Conservation (phyloP, 1,140 invertebrate genomes). For the Oreohelix idahoensis region DNA sequence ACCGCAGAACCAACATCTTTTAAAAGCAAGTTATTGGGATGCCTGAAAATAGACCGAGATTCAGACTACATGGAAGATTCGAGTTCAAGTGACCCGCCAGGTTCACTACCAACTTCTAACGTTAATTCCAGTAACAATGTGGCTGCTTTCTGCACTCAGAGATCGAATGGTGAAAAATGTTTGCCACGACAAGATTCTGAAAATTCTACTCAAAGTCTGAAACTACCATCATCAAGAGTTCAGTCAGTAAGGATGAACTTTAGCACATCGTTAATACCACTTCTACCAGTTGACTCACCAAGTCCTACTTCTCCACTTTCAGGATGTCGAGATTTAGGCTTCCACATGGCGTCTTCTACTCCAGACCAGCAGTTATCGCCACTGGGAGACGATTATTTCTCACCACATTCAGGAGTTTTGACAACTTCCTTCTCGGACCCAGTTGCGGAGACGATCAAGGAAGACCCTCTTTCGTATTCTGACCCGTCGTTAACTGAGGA, state of each 20-base stretch:
- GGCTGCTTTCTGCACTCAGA: not conserved
- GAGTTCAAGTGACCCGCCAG: slow-evolving; percentile 63
- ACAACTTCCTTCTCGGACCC: slow-evolving; percentile 55
- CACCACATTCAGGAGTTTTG: slow-evolving; percentile 28
- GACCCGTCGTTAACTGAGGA: not conserved
- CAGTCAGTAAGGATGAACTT: slow-evolving; percentile 35
- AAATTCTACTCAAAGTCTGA: not conserved
- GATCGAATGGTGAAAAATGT: slow-evolving; percentile 32
- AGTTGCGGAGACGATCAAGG: slow-evolving; percentile 34
- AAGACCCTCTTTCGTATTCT: slow-evolving; percentile 23
- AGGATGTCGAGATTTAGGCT: not conserved
- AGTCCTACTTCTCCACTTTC: slow-evolving; percentile 7
- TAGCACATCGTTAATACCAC: slow-evolving; percentile 55
- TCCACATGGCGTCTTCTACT: slow-evolving; percentile 1
- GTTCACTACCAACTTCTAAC: slow-evolving; percentile 51
- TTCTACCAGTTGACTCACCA: slow-evolving; percentile 50
- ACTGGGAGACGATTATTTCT: not conserved
- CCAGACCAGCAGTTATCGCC: slow-evolving; percentile 37
- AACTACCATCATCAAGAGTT: not conserved
- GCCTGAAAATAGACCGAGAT: slow-evolving; percentile 67
- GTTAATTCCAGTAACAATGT: slow-evolving; percentile 30
- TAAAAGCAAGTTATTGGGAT: slow-evolving; percentile 51
- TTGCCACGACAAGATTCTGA: slow-evolving; percentile 33
- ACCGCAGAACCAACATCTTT: slow-evolving; percentile 13
- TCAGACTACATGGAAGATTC: slow-evolving; percentile 66